Evolutionary conservation across 2,113 vertebrate species (phyloP).

Genomic region (Mirounga angustirostris): DNA sequence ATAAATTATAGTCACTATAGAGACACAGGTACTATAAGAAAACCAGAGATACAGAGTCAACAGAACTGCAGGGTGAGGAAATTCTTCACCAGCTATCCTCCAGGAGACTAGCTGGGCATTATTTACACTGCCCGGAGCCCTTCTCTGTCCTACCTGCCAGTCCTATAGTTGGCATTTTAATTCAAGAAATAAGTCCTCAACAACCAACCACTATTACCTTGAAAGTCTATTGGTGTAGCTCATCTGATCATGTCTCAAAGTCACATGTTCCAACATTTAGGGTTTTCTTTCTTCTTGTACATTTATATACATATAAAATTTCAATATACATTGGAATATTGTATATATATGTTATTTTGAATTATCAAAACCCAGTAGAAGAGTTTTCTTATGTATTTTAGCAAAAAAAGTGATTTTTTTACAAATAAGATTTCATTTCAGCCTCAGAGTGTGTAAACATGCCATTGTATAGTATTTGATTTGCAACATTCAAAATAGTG

Average conservation of each 20-base stretch:
- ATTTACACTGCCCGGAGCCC: not conserved
- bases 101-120: not conserved
- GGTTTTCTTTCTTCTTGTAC: not conserved
- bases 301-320: not conserved
- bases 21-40: not conserved
- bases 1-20: not conserved
- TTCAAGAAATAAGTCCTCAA: not conserved
- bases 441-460: not conserved
- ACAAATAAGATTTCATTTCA: not conserved
- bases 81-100: not conserved
- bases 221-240: not conserved
- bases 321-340: not conserved
- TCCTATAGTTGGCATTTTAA: not conserved
- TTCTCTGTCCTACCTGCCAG: not conserved
- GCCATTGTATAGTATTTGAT: not conserved
- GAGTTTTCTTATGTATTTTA: not conserved
- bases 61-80: not conserved
- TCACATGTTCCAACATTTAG: not conserved
- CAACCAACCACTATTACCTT: not conserved
- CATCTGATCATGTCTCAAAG: not conserved
- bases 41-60: not conserved
- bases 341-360: not conserved
- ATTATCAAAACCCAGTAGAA: not conserved
- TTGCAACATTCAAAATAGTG: constrained; percentile 63
- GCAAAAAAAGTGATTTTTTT: not conserved